Conservation (phyloP, 2,113 vertebrate species). For the Todiramphus saurophagus region DNA sequence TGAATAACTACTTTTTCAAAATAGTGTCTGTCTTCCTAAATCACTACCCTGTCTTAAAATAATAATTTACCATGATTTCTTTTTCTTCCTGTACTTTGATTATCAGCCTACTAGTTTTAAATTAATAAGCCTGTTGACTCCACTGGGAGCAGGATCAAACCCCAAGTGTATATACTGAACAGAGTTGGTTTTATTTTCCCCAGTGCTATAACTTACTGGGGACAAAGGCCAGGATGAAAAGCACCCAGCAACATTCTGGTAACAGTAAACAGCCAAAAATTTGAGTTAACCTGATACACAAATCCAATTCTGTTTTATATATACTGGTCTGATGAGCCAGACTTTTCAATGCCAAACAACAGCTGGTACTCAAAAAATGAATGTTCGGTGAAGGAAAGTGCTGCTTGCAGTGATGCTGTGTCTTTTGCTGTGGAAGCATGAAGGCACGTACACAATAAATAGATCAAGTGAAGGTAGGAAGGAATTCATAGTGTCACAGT, state of each 20-base stretch:
- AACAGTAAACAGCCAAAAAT: background rate
- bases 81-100: background rate
- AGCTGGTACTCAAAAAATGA: background rate
- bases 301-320: background rate
- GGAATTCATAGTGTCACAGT: background rate
- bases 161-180: background rate
- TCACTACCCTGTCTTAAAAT: background rate
- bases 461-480: background rate
- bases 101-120: background rate
- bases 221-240: background rate
- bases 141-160: background rate
- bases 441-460: background rate
- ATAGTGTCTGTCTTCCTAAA: background rate
- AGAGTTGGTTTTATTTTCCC: background rate
- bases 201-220: background rate
- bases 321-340: background rate
- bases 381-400: background rate
- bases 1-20: background rate
- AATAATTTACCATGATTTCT: background rate
- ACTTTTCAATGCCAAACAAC: background rate
- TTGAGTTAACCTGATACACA: background rate
- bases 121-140: background rate
- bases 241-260: background rate
- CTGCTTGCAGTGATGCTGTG: background rate
- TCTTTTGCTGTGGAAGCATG: background rate